These are phyloP conservation scores for Lytechinus pictus DNA, from an alignment of 35 echinoderm and acorn worm genomes.

Conservation along the genomic window DNA sequence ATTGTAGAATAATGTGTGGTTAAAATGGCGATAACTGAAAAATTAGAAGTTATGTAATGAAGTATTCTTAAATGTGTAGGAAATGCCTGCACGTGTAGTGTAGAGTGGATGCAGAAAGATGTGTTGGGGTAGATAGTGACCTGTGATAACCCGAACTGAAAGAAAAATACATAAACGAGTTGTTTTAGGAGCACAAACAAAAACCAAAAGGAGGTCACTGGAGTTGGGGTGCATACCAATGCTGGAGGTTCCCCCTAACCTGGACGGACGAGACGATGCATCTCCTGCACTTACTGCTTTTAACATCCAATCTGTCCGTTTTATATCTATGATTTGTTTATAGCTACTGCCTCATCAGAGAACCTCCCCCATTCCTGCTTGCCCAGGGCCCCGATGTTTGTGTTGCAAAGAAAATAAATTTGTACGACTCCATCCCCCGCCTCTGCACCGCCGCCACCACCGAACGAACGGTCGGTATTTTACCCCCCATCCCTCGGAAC, in stretches of 20 bases:
- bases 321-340: slow-evolving; percentile 46
- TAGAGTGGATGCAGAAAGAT: background rate
- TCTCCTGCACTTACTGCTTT: background rate
- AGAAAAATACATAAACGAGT: slow-evolving; percentile 14
- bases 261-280: background rate
- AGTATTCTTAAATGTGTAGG: background rate
- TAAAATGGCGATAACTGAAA: background rate
- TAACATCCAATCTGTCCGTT: slow-evolving; percentile 5
- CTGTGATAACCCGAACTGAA: background rate
- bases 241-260: background rate
- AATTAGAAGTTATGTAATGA: background rate
- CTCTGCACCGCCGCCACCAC: background rate
- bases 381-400: slow-evolving; percentile 6
- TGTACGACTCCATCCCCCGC: background rate
- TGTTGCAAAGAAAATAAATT: slow-evolving; percentile 46
- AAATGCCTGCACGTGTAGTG: background rate
- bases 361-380: background rate
- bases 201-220: background rate
- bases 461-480: background rate
- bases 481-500: background rate
- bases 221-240: background rate
- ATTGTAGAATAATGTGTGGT: background rate
- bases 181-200: background rate
- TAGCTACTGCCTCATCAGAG: slow-evolving; percentile 25
- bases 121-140: background rate